Conservation (phyloP, 92 coral and sea anemone species). For the Zoanthus sociatus region DNA sequence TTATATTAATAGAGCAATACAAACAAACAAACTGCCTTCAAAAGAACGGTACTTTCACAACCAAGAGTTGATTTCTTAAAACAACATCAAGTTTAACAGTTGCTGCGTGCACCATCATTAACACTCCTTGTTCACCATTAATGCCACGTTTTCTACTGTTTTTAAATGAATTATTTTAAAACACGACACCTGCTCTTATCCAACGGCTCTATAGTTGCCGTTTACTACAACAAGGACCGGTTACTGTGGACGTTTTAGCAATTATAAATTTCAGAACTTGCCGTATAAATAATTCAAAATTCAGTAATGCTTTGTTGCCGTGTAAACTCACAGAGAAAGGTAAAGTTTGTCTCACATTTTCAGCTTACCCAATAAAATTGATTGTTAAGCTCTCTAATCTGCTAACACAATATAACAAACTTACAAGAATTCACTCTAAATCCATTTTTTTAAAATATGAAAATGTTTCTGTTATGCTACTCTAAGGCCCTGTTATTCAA, state of each 20-base stretch:
- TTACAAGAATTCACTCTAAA: background rate
- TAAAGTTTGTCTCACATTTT: background rate
- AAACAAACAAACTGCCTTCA: conserved; percentile 1
- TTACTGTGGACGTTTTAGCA: background rate
- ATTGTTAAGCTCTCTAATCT: background rate
- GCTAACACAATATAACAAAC: background rate
- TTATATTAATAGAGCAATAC: background rate
- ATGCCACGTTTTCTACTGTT: conserved; percentile 29
- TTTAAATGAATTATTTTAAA: conserved; percentile 14
- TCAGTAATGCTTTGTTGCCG: too few relatives aligned
- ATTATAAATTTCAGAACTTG: background rate
- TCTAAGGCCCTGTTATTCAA: background rate
- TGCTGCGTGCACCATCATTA: conserved; percentile 9
- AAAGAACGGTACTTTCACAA: background rate
- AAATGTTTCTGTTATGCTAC: background rate
- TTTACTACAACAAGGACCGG: background rate
- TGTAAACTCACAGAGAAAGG: background rate
- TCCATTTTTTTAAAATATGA: background rate
- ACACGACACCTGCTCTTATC: conserved; percentile 16
- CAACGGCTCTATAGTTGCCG: background rate
- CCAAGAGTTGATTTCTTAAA: conserved; percentile 11
- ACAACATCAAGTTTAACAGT: conserved; percentile 21
- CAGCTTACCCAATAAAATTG: background rate
- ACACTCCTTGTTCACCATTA: conserved; percentile 21
- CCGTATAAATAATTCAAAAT: background rate